Conservation (phyloP, 2,113 vertebrate species). For the Rhinopomastus cyanomelas region DNA sequence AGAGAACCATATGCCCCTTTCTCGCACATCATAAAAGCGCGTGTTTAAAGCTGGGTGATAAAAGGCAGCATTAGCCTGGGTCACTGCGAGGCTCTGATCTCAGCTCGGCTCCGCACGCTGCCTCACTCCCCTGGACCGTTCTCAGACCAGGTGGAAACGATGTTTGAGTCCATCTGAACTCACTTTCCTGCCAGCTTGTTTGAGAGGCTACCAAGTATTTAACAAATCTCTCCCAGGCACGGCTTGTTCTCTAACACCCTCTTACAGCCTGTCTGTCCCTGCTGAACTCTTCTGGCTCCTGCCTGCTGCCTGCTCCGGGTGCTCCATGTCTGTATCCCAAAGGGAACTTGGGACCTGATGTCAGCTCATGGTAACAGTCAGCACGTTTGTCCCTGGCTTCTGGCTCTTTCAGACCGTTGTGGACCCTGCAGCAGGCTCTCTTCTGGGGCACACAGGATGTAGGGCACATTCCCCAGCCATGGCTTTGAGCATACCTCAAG, state of each 20-base stretch:
- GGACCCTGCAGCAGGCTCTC: background rate
- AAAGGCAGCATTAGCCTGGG: slow-evolving; percentile 42
- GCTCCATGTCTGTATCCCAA: background rate
- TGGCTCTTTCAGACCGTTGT: background rate
- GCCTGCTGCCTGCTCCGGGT: fast-evolving
- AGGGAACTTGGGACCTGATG: background rate
- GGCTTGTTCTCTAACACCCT: slow-evolving; percentile 17
- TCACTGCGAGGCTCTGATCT: slow-evolving; percentile 8
- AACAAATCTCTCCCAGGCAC: slow-evolving; percentile 23
- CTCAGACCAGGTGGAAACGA: slow-evolving; percentile 48
- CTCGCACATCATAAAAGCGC: slow-evolving; percentile 56
- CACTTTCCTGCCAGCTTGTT: slow-evolving; percentile 30
- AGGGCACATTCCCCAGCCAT: fast-evolving
- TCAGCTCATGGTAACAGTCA: fast-evolving
- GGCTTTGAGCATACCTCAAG: background rate
- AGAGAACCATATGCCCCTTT: slow-evolving; percentile 59
- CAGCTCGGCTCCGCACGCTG: background rate
- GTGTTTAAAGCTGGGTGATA: slow-evolving; percentile 44
- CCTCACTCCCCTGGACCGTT: background rate
- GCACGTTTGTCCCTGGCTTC: background rate
- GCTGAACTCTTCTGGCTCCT: background rate
- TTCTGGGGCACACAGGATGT: fast-evolving
- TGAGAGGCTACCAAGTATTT: slow-evolving; percentile 26
- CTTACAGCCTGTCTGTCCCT: background rate
- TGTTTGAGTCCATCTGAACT: slow-evolving; percentile 24